Evolutionary conservation across 2,113 vertebrate species (phyloP).

Genomic region (Sciurus niger): DNA sequence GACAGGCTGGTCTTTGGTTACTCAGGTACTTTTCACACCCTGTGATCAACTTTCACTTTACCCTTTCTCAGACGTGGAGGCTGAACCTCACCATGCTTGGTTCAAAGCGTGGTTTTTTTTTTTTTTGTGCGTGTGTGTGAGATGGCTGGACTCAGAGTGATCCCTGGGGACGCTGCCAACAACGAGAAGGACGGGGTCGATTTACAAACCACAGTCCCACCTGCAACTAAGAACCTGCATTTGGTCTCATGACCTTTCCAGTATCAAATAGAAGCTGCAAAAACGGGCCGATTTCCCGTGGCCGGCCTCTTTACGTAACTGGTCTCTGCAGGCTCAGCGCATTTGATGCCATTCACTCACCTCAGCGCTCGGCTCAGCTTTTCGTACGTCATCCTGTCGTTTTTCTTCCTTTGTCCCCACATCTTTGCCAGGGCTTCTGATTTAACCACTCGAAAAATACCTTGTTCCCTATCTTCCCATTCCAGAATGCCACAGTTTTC

Average conservation of each 20-base stretch:
- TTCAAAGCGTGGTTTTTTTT: background rate
- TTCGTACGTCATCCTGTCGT: slow-evolving; percentile 87
- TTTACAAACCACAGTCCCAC: slow-evolving; percentile 52
- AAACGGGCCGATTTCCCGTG: background rate
- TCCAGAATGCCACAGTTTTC: slow-evolving; percentile 87
- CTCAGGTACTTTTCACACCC: slow-evolving; percentile 58
- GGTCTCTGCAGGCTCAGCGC: background rate
- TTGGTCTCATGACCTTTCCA: slow-evolving; percentile 5
- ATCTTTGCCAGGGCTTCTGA: slow-evolving; percentile 88
- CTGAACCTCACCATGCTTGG: background rate
- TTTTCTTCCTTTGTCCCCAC: slow-evolving; percentile 89
- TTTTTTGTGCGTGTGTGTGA: background rate
- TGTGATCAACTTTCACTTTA: slow-evolving; percentile 75
- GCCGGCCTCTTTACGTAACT: background rate
- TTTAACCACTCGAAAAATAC: slow-evolving; percentile 87
- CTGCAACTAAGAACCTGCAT: slow-evolving; percentile 23
- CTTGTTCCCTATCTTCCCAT: slow-evolving; percentile 87
- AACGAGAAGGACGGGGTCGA: background rate
- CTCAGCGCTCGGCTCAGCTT: slow-evolving; percentile 87
- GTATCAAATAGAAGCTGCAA: background rate
- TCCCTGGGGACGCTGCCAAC: background rate
- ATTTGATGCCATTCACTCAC: slow-evolving; percentile 61
- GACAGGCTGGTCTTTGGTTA: slow-evolving; percentile 20
- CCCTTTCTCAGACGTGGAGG: slow-evolving; percentile 68
- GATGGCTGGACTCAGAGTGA: background rate